A percentile compares a stretch with the other conserved stretches of the same genome.
Conservation (phyloP, 2,797 vertebrate species). For the Capromys pilorides region DNA sequence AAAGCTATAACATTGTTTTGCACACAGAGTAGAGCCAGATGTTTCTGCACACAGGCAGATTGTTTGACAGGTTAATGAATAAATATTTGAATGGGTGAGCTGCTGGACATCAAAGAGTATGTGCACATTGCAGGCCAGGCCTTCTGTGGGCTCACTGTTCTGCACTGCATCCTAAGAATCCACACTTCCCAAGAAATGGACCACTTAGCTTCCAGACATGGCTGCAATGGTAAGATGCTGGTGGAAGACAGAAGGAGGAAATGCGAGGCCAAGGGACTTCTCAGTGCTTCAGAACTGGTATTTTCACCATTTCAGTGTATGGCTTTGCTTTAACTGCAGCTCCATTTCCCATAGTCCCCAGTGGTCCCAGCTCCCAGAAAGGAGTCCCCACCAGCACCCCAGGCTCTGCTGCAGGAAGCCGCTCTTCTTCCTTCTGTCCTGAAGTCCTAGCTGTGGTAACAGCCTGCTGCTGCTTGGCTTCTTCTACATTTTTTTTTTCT, state of each 20-base stretch:
- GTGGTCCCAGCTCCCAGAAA: not conserved
- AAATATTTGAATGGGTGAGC: not conserved
- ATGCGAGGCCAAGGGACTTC: not conserved
- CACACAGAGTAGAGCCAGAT: not conserved
- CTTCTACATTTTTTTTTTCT: not conserved
- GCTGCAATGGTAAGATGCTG: not conserved
- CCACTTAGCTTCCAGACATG: not conserved
- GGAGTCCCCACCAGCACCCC: not conserved
- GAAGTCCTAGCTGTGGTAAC: not conserved
- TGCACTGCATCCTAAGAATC: not conserved
- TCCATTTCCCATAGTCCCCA: not conserved
- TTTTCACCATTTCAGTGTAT: not conserved
- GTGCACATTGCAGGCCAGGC: not conserved
- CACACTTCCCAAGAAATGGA: not conserved
- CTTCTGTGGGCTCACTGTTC: not conserved
- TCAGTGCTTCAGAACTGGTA: not conserved
- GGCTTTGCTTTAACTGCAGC: not conserved
- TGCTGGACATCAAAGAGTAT: not conserved
- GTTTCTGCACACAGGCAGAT: not conserved
- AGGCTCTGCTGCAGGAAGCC: not conserved
- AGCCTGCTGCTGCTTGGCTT: not conserved
- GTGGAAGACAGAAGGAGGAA: not conserved
- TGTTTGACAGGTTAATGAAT: not conserved
- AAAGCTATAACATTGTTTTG: conserved; percentile 14
- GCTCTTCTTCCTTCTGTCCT: not conserved